phyloP scores from a whole-genome alignment of 2,888 invertebrate genomes.

The Resseliella maxima region DNA sequence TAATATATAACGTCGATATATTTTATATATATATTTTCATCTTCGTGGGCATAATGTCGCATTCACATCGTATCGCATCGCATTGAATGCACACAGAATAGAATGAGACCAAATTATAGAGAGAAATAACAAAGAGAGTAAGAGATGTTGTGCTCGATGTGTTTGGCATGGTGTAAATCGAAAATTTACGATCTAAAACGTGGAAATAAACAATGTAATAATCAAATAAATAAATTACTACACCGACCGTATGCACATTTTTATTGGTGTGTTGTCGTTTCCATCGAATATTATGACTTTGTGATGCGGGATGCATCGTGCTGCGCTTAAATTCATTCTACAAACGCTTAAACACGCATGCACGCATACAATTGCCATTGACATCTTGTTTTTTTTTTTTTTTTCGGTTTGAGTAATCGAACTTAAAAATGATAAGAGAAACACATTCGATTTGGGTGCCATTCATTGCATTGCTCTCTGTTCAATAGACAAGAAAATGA shows the following conservation, averaged over 20 bases:
- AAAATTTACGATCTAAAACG: constrained; percentile 54
- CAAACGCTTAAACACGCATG: too few species aligned
- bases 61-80: background rate
- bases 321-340: constrained; percentile 6
- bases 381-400: too few species aligned
- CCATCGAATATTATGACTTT: background rate
- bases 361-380: background rate
- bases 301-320: constrained; percentile 53
- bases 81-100: too few species aligned
- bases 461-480: too few species aligned
- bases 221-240: constrained; percentile 53
- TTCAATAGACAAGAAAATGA: too few species aligned
- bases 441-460: background rate
- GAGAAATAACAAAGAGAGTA: too few species aligned
- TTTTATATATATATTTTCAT: constrained; percentile 13
- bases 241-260: constrained; percentile 5
- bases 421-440: background rate
- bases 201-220: constrained; percentile 55
- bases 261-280: constrained; percentile 46
- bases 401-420: constrained; percentile 44
- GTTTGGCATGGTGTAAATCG: constrained; percentile 34
- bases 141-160: background rate
- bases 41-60: constrained; percentile 45
- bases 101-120: too few species aligned
- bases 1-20: constrained; percentile 44